Percentiles rank a stretch among this genome's conserved stretches.
These are phyloP conservation scores for Oscheius sp. DNA, from an alignment of 1,140 invertebrate genomes.

Conservation along the genomic window DNA sequence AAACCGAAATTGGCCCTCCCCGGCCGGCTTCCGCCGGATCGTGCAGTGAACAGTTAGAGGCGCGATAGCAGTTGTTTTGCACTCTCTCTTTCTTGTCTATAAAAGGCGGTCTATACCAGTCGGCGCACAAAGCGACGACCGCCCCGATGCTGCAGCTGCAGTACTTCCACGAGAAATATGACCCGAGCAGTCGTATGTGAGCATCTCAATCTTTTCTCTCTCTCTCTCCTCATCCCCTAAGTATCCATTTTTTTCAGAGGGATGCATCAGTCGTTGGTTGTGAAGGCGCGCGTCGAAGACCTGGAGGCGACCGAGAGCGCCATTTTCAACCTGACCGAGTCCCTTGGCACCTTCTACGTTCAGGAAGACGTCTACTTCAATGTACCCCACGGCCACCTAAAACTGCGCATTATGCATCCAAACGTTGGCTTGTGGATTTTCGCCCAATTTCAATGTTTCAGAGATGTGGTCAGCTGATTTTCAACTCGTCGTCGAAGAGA, in stretches of 20 bases:
- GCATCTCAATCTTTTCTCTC: background rate
- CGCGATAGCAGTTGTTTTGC: no score
- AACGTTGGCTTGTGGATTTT: background rate
- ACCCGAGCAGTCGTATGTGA: background rate
- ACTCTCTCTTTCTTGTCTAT: no score
- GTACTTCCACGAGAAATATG: conserved; percentile 12
- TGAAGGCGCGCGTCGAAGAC: conserved; percentile 37
- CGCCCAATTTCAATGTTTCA: background rate
- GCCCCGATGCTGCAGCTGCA: conserved; percentile 5
- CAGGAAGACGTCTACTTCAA: conserved; percentile 40
- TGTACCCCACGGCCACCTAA: conserved; percentile 31
- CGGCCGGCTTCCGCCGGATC: no score
- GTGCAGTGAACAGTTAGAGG: no score
- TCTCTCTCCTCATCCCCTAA: background rate
- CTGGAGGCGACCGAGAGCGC: conserved; percentile 26
- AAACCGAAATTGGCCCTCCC: no score
- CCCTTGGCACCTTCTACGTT: conserved; percentile 9
- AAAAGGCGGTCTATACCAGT: no score
- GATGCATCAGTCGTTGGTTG: conserved; percentile 19
- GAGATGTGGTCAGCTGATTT: conserved; percentile 30
- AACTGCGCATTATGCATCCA: conserved; percentile 32
- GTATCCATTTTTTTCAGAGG: background rate
- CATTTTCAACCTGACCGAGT: conserved; percentile 34
- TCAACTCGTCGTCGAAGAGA: conserved; percentile 24
- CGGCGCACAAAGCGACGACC: no score